Base-by-base conservation (phyloP, 1,140 invertebrate genomes). In the Drosophila equinoxialis region DNA sequence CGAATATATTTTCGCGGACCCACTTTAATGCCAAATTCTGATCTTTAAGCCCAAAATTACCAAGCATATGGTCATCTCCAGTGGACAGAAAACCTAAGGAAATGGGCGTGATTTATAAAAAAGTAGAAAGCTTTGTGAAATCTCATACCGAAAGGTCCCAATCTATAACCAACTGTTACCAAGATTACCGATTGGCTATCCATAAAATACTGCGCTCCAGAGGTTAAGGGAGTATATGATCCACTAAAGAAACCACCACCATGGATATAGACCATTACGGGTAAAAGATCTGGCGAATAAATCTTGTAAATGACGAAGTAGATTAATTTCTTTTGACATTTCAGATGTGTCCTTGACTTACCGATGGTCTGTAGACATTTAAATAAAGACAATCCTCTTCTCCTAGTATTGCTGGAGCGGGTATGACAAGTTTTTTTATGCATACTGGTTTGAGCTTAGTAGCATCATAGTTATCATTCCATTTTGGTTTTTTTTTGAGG, bases 311-410 rank as follows among this genome's bases (percentile, higher is more conserved):
- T 6, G 30, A 30, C 6, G 30, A 1, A 23, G 20, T 30, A 30
- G 30, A 30, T 30, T 6, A 6, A 0, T 30, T 30, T 30, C 0
- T 30, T 5, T 30, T 30, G 30, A 30, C 6, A 30, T 6, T 30
- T 30, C 30, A 30, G 6, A 30, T 30, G 30, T 30, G 0, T 30
- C 6, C 0, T 30, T 3, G 3, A 0, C 30, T 77, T 74, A 94
- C 94, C 71, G 80, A 70, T 37, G 94, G 94, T 42, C 93, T 84
- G 85, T 94, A 95, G 11, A 95, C 93, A 78, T 95, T 95, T n/a
- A 95, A 77, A 74, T 93, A 94, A 0, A 95, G 84, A 74, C 94
- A 95, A 79, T 95, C 94, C 82, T 95, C 94, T 5, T 71, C 30
- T 14, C 92, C 92, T n/a, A 68, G 60, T n/a, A 83, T 67, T 1